Base-by-base conservation (phyloP, 1,140 invertebrate genomes). In the Mactra quadrangularis region DNA sequence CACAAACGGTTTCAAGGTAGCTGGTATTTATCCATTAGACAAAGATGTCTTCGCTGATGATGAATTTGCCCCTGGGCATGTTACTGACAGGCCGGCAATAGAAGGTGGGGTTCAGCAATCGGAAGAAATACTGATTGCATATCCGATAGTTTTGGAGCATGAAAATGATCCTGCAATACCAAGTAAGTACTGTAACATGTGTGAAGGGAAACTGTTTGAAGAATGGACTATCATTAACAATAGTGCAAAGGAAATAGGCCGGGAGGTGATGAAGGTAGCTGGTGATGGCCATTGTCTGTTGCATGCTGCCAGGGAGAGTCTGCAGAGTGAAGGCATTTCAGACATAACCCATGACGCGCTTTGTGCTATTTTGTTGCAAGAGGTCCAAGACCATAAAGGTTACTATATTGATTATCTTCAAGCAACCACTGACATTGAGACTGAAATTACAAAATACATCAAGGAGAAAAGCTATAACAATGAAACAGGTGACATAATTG, bases 1-100 rank as follows among this genome's bases (percentile, higher is more conserved):
- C 55, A 79, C 35, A 9, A 68, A 79, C n/a, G 60, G 76, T 17
- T 62, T 77, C 52, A 52, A 70, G 66, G 66, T 52, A 70, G 0
- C 64, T 22, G 64, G 64, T 29, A 68, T 68, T 47, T 35, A 68
- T 50, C 64, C 38, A 45, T 6, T 68, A 50, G 6, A 68, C 15
- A 68, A n/a, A 25, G 45, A 35, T 29, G 29, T 68, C 19, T 68
- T 68, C 27, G 1, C 41, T 1, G 64, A 68, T 41, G 29, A 17
- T 4, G 64, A 68, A 19, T 68, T 68, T 35, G 60, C 60, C 60
- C 60, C 60, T 7, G 60, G 29, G 19, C 35, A 64, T 9, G 60
- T 64, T 27, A 64, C 35, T 2, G 19, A 60, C 19, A n/a, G 57
- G 3, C 57, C 57, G 1, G 31, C n/a, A n/a, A n/a, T n/a, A n/a